A percentile compares a stretch with the other conserved stretches of the same genome.
Evolutionary conservation across 1,140 invertebrate species (phyloP).

Genomic region (Zaprionus taronus): DNA sequence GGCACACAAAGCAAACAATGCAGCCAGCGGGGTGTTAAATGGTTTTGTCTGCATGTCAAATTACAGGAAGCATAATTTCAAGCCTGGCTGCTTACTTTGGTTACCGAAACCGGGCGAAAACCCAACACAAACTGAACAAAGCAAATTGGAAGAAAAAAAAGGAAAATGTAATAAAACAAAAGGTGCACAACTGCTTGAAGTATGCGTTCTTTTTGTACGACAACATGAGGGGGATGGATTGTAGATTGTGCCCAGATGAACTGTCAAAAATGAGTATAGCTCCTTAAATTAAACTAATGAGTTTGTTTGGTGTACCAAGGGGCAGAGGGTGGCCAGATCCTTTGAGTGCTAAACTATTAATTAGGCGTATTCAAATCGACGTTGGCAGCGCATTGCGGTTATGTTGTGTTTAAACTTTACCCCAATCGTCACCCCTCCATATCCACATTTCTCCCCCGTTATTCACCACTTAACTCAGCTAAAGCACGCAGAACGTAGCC

Average conservation of each 20-base stretch:
- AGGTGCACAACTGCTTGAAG: slow-evolving; percentile 65
- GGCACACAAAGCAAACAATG: slow-evolving; percentile 63
- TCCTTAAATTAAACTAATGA: slow-evolving; percentile 36
- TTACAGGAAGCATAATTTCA: slow-evolving; percentile 83
- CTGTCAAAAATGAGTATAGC: background rate
- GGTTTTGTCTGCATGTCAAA: slow-evolving; percentile 82
- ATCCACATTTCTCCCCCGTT: background rate
- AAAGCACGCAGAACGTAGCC: background rate
- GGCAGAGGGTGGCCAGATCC: slow-evolving; percentile 10
- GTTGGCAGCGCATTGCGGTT: slow-evolving; percentile 70
- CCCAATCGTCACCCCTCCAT: background rate
- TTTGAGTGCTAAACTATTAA: slow-evolving; percentile 66
- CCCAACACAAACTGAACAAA: slow-evolving; percentile 43
- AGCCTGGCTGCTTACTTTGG: slow-evolving; percentile 67
- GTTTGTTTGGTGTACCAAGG: slow-evolving; percentile 47
- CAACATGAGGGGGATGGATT: background rate
- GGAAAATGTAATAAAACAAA: slow-evolving; percentile 53
- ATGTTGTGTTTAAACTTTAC: slow-evolving; percentile 30
- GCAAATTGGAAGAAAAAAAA: slow-evolving; percentile 24
- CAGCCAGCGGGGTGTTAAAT: slow-evolving; percentile 79
- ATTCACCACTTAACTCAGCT: slow-evolving; percentile 4
- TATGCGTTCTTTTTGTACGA: slow-evolving; percentile 53
- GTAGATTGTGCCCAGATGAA: background rate
- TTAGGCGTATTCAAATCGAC: slow-evolving; percentile 78
- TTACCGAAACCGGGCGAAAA: slow-evolving; percentile 38